These are phyloP conservation scores for Sthenelais limicola DNA, from an alignment of 2,888 invertebrate species.

Conservation along the genomic window DNA sequence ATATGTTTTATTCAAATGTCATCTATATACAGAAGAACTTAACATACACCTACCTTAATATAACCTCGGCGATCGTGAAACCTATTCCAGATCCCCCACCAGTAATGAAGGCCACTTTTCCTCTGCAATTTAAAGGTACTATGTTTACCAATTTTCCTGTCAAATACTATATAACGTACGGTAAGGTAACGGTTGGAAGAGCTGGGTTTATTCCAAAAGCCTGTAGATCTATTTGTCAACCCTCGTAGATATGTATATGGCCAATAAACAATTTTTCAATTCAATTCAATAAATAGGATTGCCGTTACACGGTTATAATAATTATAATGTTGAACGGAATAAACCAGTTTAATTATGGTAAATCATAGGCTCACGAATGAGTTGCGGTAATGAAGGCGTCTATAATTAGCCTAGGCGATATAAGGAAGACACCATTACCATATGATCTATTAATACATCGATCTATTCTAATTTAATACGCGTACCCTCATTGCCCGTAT, in stretches of 20 bases:
- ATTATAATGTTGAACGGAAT: too few species aligned
- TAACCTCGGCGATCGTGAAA: slow-evolving; percentile 68
- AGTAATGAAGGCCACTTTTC: slow-evolving; percentile 69
- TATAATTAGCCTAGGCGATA: too few species aligned
- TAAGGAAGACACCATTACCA: too few species aligned
- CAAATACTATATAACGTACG: neutral
- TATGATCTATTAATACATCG: too few species aligned
- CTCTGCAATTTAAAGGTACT: slow-evolving; percentile 56
- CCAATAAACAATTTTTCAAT: neutral
- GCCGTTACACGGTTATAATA: neutral
- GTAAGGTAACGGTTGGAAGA: neutral
- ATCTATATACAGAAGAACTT: neutral
- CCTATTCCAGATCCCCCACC: slow-evolving; percentile 71
- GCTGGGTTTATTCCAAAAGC: neutral
- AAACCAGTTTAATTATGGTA: too few species aligned
- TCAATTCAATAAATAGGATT: neutral
- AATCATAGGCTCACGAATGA: too few species aligned
- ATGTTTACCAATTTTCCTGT: neutral
- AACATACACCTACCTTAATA: slow-evolving; percentile 63
- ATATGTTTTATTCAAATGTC: neutral
- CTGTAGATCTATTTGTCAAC: neutral
- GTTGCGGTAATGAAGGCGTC: too few species aligned
- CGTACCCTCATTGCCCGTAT: too few species aligned
- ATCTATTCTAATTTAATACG: too few species aligned
- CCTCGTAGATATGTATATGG: neutral